Base-by-base conservation (phyloP, 1,140 invertebrate genomes). In the Hermetia illucens region DNA sequence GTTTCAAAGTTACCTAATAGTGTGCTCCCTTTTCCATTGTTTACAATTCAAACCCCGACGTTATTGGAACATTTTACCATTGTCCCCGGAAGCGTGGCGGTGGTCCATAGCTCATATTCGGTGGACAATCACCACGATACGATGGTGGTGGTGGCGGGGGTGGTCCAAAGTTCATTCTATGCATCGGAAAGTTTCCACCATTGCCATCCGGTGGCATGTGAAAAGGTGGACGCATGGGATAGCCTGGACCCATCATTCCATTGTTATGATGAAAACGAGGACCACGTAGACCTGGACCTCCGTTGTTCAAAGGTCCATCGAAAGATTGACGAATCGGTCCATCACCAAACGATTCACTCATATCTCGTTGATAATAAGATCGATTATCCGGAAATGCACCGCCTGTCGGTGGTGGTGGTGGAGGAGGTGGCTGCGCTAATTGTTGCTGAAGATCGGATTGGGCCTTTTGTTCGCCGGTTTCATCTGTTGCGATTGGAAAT, bases 101-200 rank as follows among this genome's bases (percentile, higher is more conserved):
- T 27, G 24, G 24, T 27, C 24, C 24, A 27, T 27, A 27, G 24
- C 24, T 13, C 24, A 27, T 27, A 27, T 27, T 27, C 13, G 24
- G 24, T 13, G 24, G 24, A 27, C 24, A 27, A 27, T 27, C 24
- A 27, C 24, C 24, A 27, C 24, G 24, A 13, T 27, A 27, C 8
- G 24, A 25, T 16, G 36, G 36, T 21, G 34, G 34, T 12, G 36
- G 36, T 19, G 36, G 36, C 18, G 36, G 36, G 9, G 36, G 36
- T 5, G 36, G 36, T 4, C 36, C 36, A 38, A 38, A 38, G 19
- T 38, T 29, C 9, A 29, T 38, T 4, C 36, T 22, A 38, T 38
- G 21, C 36, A 38, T 38, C 18, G 21, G 36, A 13, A 27, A 38
- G 18, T 38, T 38, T 27, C 24, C 24, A 20, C 17, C 34, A 20